Evolutionary conservation across 2,888 invertebrate genomes (phyloP).

Genomic region (Aspidapion aeneum): DNA sequence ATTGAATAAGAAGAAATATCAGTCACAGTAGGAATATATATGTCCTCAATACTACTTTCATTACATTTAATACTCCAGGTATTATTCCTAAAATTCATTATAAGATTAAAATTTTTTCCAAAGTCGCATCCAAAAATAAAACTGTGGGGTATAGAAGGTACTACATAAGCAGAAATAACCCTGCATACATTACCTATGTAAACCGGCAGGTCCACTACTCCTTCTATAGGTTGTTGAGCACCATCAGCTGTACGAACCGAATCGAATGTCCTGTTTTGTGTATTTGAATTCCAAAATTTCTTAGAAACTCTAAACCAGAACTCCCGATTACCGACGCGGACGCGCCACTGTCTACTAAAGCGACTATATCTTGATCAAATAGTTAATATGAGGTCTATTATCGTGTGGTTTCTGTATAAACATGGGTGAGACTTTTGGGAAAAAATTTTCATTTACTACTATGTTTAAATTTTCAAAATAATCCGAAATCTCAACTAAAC

Average conservation of each 20-base stretch:
- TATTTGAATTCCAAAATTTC: conserved; percentile 4
- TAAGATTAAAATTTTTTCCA: not conserved
- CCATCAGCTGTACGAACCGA: conserved; percentile 19
- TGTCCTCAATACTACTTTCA: not conserved
- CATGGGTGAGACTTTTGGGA: conserved; percentile 3
- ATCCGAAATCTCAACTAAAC: no score
- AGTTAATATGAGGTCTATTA: not conserved
- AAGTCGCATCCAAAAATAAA: not conserved
- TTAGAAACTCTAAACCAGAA: conserved; percentile 7
- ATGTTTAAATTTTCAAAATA: no score
- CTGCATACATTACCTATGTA: conserved; percentile 9
- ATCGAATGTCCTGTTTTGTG: no score
- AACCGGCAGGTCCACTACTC: conserved; percentile 16
- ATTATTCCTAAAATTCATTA: not conserved
- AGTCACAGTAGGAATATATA: no score
- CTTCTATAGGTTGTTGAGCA: conserved; percentile 9
- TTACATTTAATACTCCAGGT: not conserved
- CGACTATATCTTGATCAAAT: not conserved
- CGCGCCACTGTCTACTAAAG: not conserved
- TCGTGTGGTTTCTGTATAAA: not conserved
- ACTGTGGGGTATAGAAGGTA: not conserved
- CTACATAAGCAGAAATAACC: conserved; percentile 3
- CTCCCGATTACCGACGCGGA: conserved; percentile 16
- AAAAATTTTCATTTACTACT: no score
- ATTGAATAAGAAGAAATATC: no score